Evolutionary conservation across 2,888 invertebrate species (phyloP).

Genomic region (Sabatieria punctata): DNA sequence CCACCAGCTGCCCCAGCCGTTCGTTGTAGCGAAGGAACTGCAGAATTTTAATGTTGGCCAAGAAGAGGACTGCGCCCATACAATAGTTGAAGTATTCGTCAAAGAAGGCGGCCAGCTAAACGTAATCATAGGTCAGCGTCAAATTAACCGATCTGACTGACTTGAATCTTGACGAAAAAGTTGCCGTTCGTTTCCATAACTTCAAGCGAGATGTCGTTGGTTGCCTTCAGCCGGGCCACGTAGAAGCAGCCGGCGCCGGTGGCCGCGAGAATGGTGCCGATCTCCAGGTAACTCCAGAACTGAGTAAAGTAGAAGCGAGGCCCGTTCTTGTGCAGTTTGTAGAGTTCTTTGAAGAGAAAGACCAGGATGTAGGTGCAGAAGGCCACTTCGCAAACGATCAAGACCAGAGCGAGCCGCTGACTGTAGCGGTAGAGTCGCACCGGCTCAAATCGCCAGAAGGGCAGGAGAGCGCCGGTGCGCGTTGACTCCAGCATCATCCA

Average conservation of each 20-base stretch:
- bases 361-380: slow-evolving; percentile 34
- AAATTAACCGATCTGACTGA: too few relatives aligned
- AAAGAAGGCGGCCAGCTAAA: slow-evolving; percentile 18
- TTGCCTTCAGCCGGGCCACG: slow-evolving; percentile 29
- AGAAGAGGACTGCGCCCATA: slow-evolving; percentile 37
- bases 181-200: slow-evolving; percentile 33
- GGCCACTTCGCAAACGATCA: slow-evolving; percentile 33
- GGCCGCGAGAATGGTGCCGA: slow-evolving; percentile 32
- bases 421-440: slow-evolving; percentile 28
- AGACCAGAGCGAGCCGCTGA: slow-evolving; percentile 33
- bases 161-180: slow-evolving; percentile 23
- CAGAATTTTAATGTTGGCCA: slow-evolving; percentile 37
- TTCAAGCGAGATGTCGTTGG: slow-evolving; percentile 29
- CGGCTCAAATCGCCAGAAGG: slow-evolving; percentile 31
- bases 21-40: slow-evolving; percentile 38
- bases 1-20: slow-evolving; percentile 35
- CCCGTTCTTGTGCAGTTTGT: slow-evolving; percentile 22
- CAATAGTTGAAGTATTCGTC: slow-evolving; percentile 36
- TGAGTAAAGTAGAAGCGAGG: slow-evolving; percentile 31
- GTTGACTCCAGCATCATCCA: slow-evolving; percentile 29
- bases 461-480: slow-evolving; percentile 28
- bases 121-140: too few relatives aligned
- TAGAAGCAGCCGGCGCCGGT: slow-evolving; percentile 34
- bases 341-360: slow-evolving; percentile 31
- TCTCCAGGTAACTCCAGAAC: slow-evolving; percentile 37